Conservation (phyloP, 53 echinoderm and acorn worm genomes). For the Holothuria scabra region DNA sequence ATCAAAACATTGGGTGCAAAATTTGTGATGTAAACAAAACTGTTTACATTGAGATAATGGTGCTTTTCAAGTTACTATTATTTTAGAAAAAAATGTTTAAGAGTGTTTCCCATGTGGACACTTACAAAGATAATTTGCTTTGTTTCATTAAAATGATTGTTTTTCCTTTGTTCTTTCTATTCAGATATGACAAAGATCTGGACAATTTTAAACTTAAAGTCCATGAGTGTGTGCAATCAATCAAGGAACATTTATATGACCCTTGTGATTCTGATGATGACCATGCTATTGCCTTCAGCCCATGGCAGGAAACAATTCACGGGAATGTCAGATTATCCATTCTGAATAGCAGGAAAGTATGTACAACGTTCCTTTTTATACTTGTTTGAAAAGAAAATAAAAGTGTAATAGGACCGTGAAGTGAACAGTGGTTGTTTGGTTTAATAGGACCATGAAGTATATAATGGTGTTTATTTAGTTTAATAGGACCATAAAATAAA, state of each 20-base stretch:
- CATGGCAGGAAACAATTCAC: conserved; percentile 77
- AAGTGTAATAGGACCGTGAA: background rate
- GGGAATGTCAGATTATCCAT: conserved; percentile 45
- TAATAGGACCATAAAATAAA: no score
- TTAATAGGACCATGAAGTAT: no score
- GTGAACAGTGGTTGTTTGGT: no score
- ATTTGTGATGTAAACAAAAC: no score
- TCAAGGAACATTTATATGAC: conserved; percentile 83
- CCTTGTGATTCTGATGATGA: conserved; percentile 87
- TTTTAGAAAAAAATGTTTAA: no score
- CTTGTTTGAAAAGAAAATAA: background rate
- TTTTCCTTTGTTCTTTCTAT: background rate
- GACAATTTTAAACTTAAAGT: conserved; percentile 90
- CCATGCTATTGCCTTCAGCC: conserved; percentile 84
- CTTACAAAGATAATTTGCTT: no score
- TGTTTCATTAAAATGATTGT: no score
- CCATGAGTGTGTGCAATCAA: conserved; percentile 69
- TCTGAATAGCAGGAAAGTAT: conserved; percentile 23
- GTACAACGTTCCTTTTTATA: background rate
- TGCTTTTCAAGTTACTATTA: no score
- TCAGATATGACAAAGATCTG: conserved; percentile 86
- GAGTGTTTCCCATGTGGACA: no score
- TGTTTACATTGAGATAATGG: no score
- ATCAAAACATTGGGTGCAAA: no score
- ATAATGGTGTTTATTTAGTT: no score